phyloP scores from a whole-genome alignment of 2,113 vertebrate genomes.

The Channa argus region DNA sequence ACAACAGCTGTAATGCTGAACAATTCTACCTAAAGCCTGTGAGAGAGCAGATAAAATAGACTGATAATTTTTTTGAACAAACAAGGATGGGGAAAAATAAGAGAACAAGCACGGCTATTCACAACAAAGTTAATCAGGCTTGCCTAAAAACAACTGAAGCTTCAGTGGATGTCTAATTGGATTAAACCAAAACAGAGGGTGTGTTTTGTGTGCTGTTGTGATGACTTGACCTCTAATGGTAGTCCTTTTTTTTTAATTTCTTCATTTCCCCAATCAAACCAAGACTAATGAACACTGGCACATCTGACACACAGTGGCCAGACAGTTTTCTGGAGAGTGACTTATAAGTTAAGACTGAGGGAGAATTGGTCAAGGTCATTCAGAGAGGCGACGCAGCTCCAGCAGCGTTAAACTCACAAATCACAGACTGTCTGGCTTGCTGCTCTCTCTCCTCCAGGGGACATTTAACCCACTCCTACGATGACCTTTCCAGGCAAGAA shows the following conservation, averaged over 20 bases:
- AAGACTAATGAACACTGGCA: conserved; percentile 75
- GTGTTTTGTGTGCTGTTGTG: conserved; percentile 71
- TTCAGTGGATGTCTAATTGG: conserved; percentile 81
- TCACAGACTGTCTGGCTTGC: conserved; percentile 60
- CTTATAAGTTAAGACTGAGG: conserved; percentile 70
- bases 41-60: conserved; percentile 27
- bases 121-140: conserved; percentile 80
- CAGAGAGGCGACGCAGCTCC: conserved; percentile 51
- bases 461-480: conserved; percentile 73
- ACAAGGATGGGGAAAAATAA: conserved; percentile 52
- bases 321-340: conserved; percentile 68
- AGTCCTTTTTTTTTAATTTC: conserved; percentile 66
- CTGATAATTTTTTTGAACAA: conserved; percentile 61
- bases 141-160: conserved; percentile 76
- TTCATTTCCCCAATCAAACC: conserved; percentile 74
- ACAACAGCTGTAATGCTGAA: not conserved
- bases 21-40: conserved; percentile 23
- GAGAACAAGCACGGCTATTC: conserved; percentile 65
- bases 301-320: conserved; percentile 65
- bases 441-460: conserved; percentile 59
- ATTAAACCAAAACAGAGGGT: conserved; percentile 80
- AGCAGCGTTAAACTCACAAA: conserved; percentile 71
- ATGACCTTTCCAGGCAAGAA: conserved; percentile 73
- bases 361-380: conserved; percentile 75
- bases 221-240: conserved; percentile 78